These are phyloP conservation scores for Thecophora atra DNA, from an alignment of 2,888 invertebrate genomes.

Conservation along the genomic window DNA sequence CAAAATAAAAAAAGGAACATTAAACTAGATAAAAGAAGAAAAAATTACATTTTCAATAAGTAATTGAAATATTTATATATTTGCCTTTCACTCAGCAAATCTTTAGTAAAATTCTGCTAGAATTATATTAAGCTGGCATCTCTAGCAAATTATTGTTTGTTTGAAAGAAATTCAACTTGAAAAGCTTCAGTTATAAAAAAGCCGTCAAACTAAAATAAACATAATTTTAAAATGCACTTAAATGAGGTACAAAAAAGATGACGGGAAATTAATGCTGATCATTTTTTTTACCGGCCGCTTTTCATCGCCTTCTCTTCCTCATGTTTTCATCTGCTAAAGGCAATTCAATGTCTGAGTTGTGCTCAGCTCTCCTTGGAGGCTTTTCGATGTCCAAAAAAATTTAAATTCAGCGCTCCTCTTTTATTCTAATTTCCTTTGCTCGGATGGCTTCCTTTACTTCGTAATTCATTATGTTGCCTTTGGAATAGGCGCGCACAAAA, in stretches of 20 bases:
- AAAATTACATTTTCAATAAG: too few species aligned
- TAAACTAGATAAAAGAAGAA: too few species aligned
- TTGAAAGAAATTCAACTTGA: too few species aligned
- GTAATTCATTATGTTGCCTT: neutral
- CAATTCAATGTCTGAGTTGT: neutral
- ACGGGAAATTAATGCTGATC: neutral
- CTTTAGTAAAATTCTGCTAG: too few species aligned
- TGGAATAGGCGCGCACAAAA: neutral
- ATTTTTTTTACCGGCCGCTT: neutral
- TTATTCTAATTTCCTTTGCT: neutral
- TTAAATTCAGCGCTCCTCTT: constrained; percentile 13
- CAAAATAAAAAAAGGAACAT: too few species aligned
- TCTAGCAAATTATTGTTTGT: too few species aligned
- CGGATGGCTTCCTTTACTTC: neutral
- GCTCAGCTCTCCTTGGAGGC: neutral
- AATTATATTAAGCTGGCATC: too few species aligned
- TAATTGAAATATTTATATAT: too few species aligned
- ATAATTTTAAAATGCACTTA: neutral
- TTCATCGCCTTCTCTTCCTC: neutral
- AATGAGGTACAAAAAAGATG: neutral
- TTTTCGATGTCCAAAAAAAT: neutral
- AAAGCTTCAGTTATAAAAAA: too few species aligned
- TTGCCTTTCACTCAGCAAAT: too few species aligned
- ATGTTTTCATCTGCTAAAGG: neutral
- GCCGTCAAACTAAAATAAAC: too few species aligned